Evolutionary conservation across 2,797 vertebrate genomes (phyloP).

Genomic region (Alosa sapidissima): DNA sequence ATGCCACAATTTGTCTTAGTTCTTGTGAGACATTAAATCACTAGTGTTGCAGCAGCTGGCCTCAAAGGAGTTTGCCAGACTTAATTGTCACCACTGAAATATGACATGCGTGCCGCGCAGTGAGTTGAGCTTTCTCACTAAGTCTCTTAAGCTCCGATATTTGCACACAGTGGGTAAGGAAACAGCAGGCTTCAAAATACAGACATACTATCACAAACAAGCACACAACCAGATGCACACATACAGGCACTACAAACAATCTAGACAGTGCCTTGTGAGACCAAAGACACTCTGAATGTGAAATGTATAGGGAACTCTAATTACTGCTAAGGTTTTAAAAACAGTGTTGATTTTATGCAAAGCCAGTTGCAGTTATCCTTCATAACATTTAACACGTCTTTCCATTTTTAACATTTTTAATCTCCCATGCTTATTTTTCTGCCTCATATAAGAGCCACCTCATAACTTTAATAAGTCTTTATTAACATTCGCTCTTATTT

Average conservation of each 20-base stretch:
- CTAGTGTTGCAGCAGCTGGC: constrained; percentile 56
- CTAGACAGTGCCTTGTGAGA: neutral
- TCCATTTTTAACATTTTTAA: neutral
- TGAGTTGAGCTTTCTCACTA: neutral
- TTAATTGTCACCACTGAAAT: constrained; percentile 56
- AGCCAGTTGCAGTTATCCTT: neutral
- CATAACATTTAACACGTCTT: neutral
- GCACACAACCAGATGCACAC: neutral
- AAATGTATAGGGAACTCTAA: neutral
- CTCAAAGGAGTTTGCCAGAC: constrained; percentile 53
- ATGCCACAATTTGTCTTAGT: constrained; percentile 55
- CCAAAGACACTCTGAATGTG: neutral
- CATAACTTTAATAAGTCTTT: constrained; percentile 29
- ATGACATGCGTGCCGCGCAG: neutral
- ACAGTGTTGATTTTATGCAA: neutral
- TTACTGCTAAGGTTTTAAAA: neutral
- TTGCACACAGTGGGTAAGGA: neutral
- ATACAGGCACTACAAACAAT: neutral
- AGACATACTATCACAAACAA: neutral
- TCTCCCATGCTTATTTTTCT: neutral
- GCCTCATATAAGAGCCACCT: neutral
- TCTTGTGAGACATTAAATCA: constrained; percentile 57
- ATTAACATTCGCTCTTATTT: constrained; percentile 18
- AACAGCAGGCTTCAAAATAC: neutral
- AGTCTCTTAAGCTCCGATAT: neutral